Base-by-base conservation (phyloP, 2,113 vertebrate genomes). In the Pan paniscus region DNA sequence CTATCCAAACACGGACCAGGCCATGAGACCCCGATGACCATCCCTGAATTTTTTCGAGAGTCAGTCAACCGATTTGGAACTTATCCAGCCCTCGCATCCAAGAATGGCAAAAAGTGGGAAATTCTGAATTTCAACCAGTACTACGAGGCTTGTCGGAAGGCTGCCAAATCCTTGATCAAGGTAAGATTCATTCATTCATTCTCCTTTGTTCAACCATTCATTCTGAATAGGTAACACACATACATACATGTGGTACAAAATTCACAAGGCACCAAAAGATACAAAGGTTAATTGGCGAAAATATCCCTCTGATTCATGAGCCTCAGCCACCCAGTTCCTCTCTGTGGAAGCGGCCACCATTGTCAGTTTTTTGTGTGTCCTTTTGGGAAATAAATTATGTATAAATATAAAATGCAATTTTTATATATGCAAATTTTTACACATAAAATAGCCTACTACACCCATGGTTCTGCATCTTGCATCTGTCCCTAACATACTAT, bases 161-260 rank as follows among this genome's bases (percentile, higher is more conserved):
- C 99, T 2, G 99, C 99, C 10, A 99, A 99, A 96, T 99, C 99
- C 97, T 99, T 99, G 72, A 96, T 99, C 32, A 99, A 99, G 99
- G 99, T 99, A 86, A 83, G 27, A 1, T 1, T 46, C 46, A 2
- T 10, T 82, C 0, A 2, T 2, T 23, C 46, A 40, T 43, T 52
- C 64, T 72, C 17, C 23, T 13, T 61, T 50, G 8, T 13, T 80
- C 73, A 78, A 11, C 18, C 38, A 32, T 64, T 35, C 59, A 59
- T 67, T 46, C 50, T 52, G 68, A 82, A 52, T 59, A 75, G 86
- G 83, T 50, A 40, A 30, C 12, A 50, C 3, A 23, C 20, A 17
- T 16, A 35, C 17, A 67, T 22, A 72, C 35, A 38, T 1, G 64
- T 5, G 48, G 13, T 35, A 57, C 38, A 67, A 83, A 75, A 81